Conservation (phyloP, 2,113 vertebrate genomes). For the Phaethornis superciliosus region DNA sequence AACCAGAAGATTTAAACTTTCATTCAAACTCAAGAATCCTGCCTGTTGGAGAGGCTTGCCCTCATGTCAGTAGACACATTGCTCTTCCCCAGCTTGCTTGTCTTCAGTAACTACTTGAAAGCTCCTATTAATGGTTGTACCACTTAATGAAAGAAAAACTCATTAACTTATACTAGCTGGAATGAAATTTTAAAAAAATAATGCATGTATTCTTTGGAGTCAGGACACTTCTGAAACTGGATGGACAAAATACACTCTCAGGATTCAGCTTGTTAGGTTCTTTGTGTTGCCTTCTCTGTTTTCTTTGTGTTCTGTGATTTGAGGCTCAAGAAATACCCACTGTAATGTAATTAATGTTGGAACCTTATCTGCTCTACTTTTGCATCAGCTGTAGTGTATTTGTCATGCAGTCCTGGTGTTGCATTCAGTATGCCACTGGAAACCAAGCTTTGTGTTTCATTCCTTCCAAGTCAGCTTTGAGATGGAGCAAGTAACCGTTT, state of each 20-base stretch:
- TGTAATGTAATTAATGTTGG: fast-evolving
- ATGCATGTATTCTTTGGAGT: fast-evolving
- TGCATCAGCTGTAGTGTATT: background rate
- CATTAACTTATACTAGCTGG: background rate
- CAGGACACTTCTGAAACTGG: background rate
- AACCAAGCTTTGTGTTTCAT: background rate
- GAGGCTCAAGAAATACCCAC: background rate
- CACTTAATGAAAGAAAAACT: background rate
- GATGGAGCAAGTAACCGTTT: background rate
- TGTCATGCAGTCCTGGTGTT: fast-evolving
- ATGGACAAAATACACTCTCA: background rate
- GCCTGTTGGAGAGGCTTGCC: background rate
- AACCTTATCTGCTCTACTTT: background rate
- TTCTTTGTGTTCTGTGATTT: background rate
- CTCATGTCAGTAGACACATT: background rate
- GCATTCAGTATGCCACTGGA: background rate
- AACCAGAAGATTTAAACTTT: background rate
- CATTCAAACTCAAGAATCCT: background rate
- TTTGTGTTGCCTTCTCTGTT: background rate
- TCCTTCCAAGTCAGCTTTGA: background rate
- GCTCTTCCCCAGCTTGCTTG: background rate
- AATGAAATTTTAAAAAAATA: background rate
- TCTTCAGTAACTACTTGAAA: background rate
- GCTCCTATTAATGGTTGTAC: background rate
- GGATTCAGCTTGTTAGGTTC: background rate